These are phyloP conservation scores for Camponotus floridanus DNA, from an alignment of 1,140 invertebrate genomes.

Conservation along the genomic window DNA sequence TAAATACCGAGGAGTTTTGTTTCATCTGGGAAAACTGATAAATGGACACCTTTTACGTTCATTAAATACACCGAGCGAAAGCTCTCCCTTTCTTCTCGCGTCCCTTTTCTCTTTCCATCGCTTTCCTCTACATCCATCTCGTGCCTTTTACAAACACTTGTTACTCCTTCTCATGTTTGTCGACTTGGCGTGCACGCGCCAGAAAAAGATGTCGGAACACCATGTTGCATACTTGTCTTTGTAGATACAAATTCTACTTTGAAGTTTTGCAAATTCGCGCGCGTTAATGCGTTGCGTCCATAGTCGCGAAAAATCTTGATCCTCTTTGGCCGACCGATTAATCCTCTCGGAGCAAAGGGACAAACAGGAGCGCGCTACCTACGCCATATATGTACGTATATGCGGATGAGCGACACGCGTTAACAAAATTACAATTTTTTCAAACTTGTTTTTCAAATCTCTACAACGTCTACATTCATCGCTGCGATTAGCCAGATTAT, in stretches of 20 bases:
- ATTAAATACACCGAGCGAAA: slow-evolving; percentile 29
- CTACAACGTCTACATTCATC: no score
- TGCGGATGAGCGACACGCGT: no score
- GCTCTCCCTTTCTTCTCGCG: not conserved
- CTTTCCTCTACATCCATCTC: no score
- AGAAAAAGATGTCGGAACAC: slow-evolving; percentile 33
- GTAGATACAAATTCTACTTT: slow-evolving; percentile 34
- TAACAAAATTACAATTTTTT: not conserved
- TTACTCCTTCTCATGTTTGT: not conserved
- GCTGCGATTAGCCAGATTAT: not conserved
- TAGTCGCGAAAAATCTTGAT: slow-evolving; percentile 30
- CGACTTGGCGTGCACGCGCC: no score
- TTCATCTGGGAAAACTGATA: slow-evolving; percentile 58
- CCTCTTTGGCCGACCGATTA: slow-evolving; percentile 25
- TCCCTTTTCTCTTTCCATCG: not conserved
- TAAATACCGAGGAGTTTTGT: slow-evolving; percentile 60
- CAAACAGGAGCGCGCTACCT: not conserved
- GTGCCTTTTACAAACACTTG: no score
- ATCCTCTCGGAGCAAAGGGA: not conserved
- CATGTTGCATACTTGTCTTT: slow-evolving; percentile 27
- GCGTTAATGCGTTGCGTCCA: slow-evolving; percentile 10
- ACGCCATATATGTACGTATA: not conserved
- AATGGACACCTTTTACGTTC: slow-evolving; percentile 63
- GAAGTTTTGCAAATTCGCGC: slow-evolving; percentile 15
- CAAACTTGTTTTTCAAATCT: not conserved